Base-by-base conservation (phyloP, 2,888 invertebrate species). In the Perizoma affinitatum region DNA sequence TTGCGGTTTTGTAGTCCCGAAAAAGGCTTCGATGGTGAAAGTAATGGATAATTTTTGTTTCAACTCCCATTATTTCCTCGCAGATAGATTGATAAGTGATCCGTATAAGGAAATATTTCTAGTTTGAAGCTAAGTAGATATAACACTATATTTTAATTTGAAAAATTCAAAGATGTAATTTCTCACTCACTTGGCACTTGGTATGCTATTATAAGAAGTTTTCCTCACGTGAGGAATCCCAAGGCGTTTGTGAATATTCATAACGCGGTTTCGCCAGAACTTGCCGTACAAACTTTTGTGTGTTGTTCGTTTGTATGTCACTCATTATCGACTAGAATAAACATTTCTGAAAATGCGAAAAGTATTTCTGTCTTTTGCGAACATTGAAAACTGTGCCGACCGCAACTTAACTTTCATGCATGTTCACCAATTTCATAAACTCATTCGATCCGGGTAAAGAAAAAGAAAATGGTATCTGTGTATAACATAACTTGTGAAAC, bases 221-320 rank as follows among this genome's bases (percentile, higher is more conserved):
- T 77, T 73, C 69, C 72, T 71, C 79, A 78, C 78, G 81, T 80
- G 75, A 79, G 76, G 75, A 82, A 78, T 81, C 79, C 76, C 75
- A 67, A 68, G 76, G 78, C 80, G 81, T 80, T 78, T 80, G 72
- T 87, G 86, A 87, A 87, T 88, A 88, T 88, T 86, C 86, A 87
- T 86, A 79, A 78, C 75, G 76, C 71, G 72, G 72, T 79, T 55
- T 80, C 76, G 71, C 66, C 58, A 65, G 61, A 69, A 66, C 59
- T 64, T 66, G 66, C 36, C 42, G 48, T 42, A 58, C 59, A 72
- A 80, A 78, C 77, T 83, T 83, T 78, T 75, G 66, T 74, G 68
- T 50, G 49, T 54, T 46, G 54, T 51, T 43, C 36, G n/a, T 73
- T 70, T 68, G 74, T 77, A 49, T 74, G 76, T 70, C 71, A 77